These are phyloP conservation scores for Scaptomyza graminum DNA, from an alignment of 1,140 invertebrate genomes.

Conservation along the genomic window DNA sequence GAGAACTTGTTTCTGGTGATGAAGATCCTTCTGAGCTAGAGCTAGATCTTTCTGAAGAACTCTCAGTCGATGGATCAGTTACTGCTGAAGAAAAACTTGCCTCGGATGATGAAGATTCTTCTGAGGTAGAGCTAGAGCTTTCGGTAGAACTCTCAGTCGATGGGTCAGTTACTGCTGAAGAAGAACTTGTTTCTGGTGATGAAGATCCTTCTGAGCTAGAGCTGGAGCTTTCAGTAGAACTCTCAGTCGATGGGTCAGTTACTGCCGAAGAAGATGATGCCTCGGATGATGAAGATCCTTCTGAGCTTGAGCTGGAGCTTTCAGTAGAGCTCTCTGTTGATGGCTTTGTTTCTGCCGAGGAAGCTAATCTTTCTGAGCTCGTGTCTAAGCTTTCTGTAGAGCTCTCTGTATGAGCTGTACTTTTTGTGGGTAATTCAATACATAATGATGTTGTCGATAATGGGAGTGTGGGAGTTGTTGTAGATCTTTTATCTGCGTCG, in stretches of 20 bases:
- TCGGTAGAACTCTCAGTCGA: background rate
- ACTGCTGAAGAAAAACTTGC: background rate
- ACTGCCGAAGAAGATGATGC: background rate
- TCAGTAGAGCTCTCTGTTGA: too few relatives aligned
- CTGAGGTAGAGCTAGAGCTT: background rate
- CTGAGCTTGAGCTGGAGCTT: background rate
- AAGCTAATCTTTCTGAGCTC: background rate
- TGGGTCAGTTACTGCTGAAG: too few relatives aligned
- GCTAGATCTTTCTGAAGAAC: background rate
- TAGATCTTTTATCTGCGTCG: background rate
- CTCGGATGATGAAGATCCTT: background rate
- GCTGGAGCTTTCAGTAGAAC: background rate
- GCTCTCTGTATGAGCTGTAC: background rate
- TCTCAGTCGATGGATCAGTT: conserved; percentile 3
- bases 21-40: background rate
- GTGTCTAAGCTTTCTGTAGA: too few relatives aligned
- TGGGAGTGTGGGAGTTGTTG: background rate
- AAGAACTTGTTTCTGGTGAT: too few relatives aligned
- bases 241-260: background rate
- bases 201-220: background rate
- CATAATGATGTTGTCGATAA: background rate
- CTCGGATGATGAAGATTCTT: background rate
- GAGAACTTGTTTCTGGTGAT: background rate
- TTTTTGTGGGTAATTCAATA: background rate
- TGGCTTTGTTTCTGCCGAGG: background rate